phyloP scores from a whole-genome alignment of 2,113 vertebrate species.

The Oreochromis tanganicae region DNA sequence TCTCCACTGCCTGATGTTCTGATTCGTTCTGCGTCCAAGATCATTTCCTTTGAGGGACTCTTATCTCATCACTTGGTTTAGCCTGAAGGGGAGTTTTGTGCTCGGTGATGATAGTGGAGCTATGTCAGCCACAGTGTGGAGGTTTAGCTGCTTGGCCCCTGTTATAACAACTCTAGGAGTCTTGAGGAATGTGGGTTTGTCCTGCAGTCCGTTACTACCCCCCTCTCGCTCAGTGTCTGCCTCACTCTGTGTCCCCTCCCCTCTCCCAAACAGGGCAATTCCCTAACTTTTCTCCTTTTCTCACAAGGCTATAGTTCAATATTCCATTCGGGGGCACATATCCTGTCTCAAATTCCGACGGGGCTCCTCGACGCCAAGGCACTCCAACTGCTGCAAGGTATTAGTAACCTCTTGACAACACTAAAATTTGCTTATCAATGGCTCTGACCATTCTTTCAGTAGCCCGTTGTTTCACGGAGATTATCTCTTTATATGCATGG shows the following conservation, averaged over 20 bases:
- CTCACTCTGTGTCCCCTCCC: constrained; percentile 73
- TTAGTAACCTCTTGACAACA: constrained; percentile 2
- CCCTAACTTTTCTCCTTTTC: constrained; percentile 77
- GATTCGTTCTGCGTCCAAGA: not conserved
- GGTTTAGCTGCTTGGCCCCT: constrained; percentile 47
- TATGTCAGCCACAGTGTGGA: constrained; percentile 30
- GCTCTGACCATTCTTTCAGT: constrained; percentile 31
- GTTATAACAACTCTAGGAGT: constrained; percentile 59
- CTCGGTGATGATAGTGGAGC: constrained; percentile 33
- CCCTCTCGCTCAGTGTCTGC: constrained; percentile 63
- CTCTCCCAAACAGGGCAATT: constrained; percentile 77
- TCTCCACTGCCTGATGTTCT: not conserved
- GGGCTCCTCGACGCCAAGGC: constrained; percentile 68
- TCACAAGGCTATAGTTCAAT: constrained; percentile 73
- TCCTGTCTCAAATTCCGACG: constrained; percentile 69
- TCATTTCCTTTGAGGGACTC: not conserved
- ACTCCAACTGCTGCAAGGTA: constrained; percentile 68
- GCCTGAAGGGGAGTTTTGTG: not conserved
- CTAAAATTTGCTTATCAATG: constrained; percentile 1
- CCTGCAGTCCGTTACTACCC: constrained; percentile 71
- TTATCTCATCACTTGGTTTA: constrained; percentile 15
- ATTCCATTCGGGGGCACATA: constrained; percentile 69
- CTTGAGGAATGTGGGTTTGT: constrained; percentile 78
- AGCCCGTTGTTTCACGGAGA: constrained; percentile 22
- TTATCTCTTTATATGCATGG: constrained; percentile 1